Evolutionary conservation across 1,140 invertebrate genomes (phyloP).

Genomic region (Meloidogyne chitwoodi): DNA sequence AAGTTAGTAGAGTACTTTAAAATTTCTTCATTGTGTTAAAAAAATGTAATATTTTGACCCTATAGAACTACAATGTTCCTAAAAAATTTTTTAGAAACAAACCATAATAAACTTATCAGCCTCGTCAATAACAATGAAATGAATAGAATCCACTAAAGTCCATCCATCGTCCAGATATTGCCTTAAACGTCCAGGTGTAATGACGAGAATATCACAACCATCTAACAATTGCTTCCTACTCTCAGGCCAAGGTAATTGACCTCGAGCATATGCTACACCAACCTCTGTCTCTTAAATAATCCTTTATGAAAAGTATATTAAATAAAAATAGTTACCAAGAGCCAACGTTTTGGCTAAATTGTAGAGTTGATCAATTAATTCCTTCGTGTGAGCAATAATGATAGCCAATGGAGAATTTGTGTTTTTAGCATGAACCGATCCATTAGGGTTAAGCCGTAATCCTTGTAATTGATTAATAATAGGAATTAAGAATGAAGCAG

Average conservation of each 20-base stretch:
- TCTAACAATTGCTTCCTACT: neutral
- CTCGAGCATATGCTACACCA: neutral
- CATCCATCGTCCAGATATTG: neutral
- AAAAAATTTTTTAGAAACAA: neutral
- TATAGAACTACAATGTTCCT: neutral
- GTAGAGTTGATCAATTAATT: constrained; percentile 7
- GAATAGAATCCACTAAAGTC: neutral
- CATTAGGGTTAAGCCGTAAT: neutral
- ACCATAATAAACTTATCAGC: constrained; percentile 17
- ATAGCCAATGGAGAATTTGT: neutral
- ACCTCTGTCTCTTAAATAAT: neutral
- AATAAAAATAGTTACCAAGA: neutral
- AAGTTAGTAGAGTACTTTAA: no score
- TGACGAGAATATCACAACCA: neutral
- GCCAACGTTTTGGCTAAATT: neutral
- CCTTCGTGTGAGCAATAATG: constrained; percentile 18
- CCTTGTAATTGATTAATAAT: neutral
- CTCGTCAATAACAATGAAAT: constrained; percentile 14
- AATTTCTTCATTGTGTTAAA: no score
- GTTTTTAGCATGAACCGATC: neutral
- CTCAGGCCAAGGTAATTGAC: neutral
- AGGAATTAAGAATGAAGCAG: constrained; percentile 19
- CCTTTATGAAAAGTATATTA: neutral
- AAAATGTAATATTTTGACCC: no score
- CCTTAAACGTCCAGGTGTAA: neutral